Evolutionary conservation across 1,140 invertebrate genomes (phyloP).

Genomic region (Acromyrmex echinatior): DNA sequence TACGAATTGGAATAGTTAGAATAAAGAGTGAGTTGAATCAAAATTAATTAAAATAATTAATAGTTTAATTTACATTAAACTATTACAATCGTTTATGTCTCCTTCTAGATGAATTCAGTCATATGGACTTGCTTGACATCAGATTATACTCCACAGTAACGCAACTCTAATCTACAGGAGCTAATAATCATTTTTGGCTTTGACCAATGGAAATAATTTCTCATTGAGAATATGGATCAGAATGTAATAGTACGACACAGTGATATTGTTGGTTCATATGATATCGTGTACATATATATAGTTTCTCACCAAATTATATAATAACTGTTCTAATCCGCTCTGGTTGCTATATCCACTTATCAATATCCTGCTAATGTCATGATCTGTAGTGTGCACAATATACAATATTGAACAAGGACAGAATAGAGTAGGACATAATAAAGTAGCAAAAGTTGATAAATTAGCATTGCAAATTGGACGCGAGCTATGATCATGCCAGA

Average conservation of each 20-base stretch:
- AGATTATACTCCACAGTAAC: not conserved
- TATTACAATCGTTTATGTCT: not conserved
- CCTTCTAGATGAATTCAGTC: not conserved
- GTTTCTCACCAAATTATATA: conserved; percentile 5
- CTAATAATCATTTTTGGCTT: not conserved
- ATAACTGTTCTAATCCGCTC: not conserved
- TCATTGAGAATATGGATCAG: not conserved
- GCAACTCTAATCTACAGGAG: not conserved
- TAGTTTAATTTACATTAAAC: not conserved
- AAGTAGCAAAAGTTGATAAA: conserved; percentile 3
- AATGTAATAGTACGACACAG: not conserved
- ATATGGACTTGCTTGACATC: not conserved
- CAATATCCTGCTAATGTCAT: not conserved
- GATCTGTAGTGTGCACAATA: not conserved
- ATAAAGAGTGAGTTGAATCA: too few relatives aligned
- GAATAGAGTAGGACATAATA: not conserved
- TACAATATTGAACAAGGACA: not conserved
- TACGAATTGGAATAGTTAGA: too few relatives aligned
- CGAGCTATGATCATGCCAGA: not conserved
- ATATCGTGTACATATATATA: not conserved
- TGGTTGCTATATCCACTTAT: not conserved
- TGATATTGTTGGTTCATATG: not conserved
- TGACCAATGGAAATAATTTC: not conserved
- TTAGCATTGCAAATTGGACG: not conserved
- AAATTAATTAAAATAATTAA: too few relatives aligned